Percentiles rank a stretch among this genome's conserved stretches.
These are phyloP conservation scores for Scaptomyza hsui DNA, from an alignment of 1,140 invertebrate species.

Conservation along the genomic window DNA sequence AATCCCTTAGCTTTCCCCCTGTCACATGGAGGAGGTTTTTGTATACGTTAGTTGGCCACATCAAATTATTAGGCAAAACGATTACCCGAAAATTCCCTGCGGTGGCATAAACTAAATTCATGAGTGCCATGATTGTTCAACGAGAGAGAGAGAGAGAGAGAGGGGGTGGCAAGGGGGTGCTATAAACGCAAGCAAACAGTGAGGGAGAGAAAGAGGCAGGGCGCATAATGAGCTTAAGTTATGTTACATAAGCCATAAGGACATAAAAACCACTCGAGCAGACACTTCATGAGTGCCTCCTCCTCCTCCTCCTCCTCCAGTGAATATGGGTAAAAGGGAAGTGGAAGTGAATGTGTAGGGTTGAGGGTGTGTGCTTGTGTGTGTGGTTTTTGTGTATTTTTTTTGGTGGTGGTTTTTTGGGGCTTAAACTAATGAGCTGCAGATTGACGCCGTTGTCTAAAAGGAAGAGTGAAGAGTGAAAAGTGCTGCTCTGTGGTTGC, in stretches of 20 bases:
- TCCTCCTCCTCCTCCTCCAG: too few relatives aligned
- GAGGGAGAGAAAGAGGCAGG: neutral
- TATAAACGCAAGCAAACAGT: too few relatives aligned
- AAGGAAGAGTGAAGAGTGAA: constrained; percentile 1
- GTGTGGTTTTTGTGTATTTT: constrained; percentile 29
- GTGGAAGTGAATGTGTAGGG: constrained; percentile 14
- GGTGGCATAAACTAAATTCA: constrained; percentile 83
- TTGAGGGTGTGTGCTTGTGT: constrained; percentile 33
- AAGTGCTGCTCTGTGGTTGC: constrained; percentile 49
- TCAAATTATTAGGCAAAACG: constrained; percentile 76
- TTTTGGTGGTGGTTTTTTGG: constrained; percentile 50
- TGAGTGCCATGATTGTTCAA: constrained; percentile 73
- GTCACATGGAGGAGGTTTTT: too few relatives aligned
- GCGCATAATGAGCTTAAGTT: constrained; percentile 78
- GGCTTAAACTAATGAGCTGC: constrained; percentile 74
- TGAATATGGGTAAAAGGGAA: neutral
- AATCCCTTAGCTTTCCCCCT: neutral
- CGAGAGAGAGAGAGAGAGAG: neutral
- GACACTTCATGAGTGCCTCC: constrained; percentile 60
- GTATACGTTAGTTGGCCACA: constrained; percentile 46
- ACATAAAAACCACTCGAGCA: constrained; percentile 81
- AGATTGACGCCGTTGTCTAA: constrained; percentile 55
- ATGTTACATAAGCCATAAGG: constrained; percentile 81
- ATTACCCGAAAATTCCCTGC: constrained; percentile 75
- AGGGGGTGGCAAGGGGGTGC: constrained; percentile 13